Evolutionary conservation across 2,797 vertebrate genomes (phyloP).

Genomic region (Podargus strigoides): DNA sequence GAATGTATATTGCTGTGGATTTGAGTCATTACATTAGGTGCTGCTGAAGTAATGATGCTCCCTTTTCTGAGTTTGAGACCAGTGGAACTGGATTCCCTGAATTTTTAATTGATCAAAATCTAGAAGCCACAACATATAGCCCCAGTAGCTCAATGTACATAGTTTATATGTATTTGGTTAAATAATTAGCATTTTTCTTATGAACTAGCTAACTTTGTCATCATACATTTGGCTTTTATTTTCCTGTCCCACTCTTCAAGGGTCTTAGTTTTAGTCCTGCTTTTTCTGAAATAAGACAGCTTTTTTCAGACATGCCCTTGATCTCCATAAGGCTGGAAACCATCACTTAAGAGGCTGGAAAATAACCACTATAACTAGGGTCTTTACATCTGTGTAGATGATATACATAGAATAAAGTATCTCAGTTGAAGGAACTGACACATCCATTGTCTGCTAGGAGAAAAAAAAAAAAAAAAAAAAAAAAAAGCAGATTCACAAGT

Average conservation of each 20-base stretch:
- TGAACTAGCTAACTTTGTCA: neutral
- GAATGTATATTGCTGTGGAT: neutral
- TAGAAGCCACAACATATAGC: neutral
- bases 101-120: neutral
- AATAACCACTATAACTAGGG: neutral
- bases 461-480: neutral
- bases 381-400: neutral
- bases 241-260: neutral
- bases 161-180: neutral
- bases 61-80: neutral
- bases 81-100: neutral
- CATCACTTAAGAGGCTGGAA: neutral
- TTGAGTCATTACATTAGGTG: neutral
- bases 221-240: neutral
- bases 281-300: neutral
- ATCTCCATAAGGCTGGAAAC: neutral
- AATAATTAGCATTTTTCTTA: neutral
- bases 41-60: neutral
- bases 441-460: neutral
- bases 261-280: neutral
- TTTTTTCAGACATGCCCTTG: neutral
- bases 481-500: neutral
- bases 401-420: neutral
- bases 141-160: neutral
- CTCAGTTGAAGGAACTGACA: neutral